Evolutionary conservation across 2,113 vertebrate species (phyloP).

Genomic region (Cygnus atratus): DNA sequence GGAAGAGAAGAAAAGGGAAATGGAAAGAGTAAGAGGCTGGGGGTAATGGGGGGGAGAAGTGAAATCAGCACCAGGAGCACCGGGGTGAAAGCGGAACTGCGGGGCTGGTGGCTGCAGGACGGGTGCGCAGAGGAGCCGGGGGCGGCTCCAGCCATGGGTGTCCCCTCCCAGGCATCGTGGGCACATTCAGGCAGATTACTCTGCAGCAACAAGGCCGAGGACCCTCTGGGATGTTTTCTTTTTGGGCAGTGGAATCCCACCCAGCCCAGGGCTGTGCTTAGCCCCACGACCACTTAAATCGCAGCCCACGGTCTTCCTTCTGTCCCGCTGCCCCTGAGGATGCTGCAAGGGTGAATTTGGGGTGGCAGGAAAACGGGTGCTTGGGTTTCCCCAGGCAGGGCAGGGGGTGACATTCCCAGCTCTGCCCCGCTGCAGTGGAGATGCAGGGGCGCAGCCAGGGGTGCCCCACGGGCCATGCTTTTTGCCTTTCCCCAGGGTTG

Average conservation of each 20-base stretch:
- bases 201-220: fast-evolving
- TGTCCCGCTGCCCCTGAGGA: fast-evolving
- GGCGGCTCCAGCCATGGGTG: fast-evolving
- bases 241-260: fast-evolving
- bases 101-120: fast-evolving
- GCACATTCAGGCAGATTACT: neutral
- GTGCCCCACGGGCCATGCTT: neutral
- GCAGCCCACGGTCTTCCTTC: neutral
- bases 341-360: fast-evolving
- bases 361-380: neutral
- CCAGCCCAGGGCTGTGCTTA: neutral
- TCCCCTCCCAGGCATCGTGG: fast-evolving
- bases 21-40: neutral
- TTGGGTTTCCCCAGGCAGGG: neutral
- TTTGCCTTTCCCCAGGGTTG: neutral
- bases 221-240: neutral
- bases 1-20: slow-evolving; percentile 43
- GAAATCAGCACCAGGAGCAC: neutral
- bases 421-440: neutral
- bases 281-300: neutral
- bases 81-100: neutral
- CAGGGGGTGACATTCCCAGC: fast-evolving
- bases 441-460: fast-evolving
- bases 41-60: neutral
- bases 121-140: neutral